phyloP scores from a whole-genome alignment of 2,888 invertebrate species.

The Caenorhabditis plicata region DNA sequence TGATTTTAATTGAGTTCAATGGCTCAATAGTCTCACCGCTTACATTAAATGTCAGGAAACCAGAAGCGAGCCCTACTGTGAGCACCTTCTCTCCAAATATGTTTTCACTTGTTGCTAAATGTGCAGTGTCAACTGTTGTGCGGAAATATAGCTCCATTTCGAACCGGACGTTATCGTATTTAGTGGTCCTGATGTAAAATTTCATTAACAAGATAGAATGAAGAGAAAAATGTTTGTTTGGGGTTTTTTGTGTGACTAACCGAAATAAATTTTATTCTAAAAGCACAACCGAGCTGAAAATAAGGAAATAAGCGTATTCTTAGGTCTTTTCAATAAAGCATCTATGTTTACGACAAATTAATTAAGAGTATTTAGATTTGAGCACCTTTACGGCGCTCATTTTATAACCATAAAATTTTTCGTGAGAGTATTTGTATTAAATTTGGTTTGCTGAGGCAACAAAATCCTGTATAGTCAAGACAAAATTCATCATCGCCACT shows the following conservation, averaged over 20 bases:
- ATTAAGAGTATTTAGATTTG: too few species aligned
- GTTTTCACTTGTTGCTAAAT: conserved; percentile 56
- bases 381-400: too few species aligned
- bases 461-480: too few species aligned
- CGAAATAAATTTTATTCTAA: too few species aligned
- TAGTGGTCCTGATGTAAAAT: conserved; percentile 15
- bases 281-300: too few species aligned
- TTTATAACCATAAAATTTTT: too few species aligned
- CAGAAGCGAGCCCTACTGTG: conserved; percentile 31
- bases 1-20: conserved; percentile 46
- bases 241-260: background rate
- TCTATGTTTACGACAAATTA: too few species aligned
- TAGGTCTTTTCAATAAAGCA: too few species aligned
- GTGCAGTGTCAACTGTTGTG: conserved; percentile 56
- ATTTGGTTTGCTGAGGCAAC: too few species aligned
- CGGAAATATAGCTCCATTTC: conserved; percentile 49
- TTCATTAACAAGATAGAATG: background rate
- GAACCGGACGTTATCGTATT: conserved; percentile 34
- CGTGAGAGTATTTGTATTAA: background rate
- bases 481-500: too few species aligned
- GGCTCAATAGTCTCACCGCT: conserved; percentile 30
- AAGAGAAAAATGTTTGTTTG: background rate
- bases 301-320: too few species aligned
- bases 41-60: conserved; percentile 43
- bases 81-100: conserved; percentile 51